Evolutionary conservation across 1,140 invertebrate species (phyloP), one percentile per base, ranked within the genome.

Genomic region (Meloidogyne exigua): DNA sequence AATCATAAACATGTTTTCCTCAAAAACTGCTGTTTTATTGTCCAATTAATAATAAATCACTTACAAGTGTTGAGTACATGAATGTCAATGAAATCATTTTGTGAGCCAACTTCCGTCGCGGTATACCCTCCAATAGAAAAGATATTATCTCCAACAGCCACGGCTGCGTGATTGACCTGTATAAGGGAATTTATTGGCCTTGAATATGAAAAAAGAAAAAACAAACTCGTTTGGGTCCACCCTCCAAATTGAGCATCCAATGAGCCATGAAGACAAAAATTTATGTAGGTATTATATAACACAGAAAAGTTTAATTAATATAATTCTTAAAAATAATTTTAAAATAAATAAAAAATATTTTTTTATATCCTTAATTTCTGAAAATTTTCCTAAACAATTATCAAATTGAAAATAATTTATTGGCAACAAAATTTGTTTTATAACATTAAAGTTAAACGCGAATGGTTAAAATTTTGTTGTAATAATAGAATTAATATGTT

Each of bases 91-190:
- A 92, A 91, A 21, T 91, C 89, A 63, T 89, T 90, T 4, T 88
- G 88, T 44, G 89, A 88, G 88, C 93, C 93, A 84, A 93, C 91
- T 83, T 93, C 92, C 25, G 91, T 91, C 3, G 92, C 93, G 84
- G 92, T 94, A 85, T 93, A 96, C 23, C 94, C 94, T 26, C 94
- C 94, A 89, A 96, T 96, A 0, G 93, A 93, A 86, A 92, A 95
- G 70, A 96, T 93, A 82, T 91, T 91, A 76, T 92, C 91, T 21
- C 90, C 91, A 62, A 95, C 91, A 70, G 91, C 90, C 44, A 93
- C 93, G n/a, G 93, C 93, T 13, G 94, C 94, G 91, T 95, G 94
- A 88, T 96, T 96, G 1, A 95, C 71, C 71, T 73, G 13, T 57
- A 69, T 25, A 73, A 64, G 36, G 90, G 36, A 57, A 77, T 32